Evolutionary conservation across 1,140 invertebrate genomes (phyloP).

Genomic region (Octopus sinensis): DNA sequence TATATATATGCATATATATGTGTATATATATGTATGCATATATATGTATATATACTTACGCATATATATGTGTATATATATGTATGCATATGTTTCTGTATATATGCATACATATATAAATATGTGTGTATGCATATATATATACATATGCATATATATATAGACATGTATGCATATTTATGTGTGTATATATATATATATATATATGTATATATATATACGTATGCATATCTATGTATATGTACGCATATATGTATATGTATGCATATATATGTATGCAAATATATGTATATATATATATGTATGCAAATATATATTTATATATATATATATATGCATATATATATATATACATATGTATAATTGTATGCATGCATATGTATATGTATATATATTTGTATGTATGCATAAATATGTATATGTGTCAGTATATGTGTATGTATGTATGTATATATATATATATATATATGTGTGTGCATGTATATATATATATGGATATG

Average conservation of each 20-base stretch:
- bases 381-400: background rate
- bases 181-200: background rate
- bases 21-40: background rate
- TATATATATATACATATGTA: background rate
- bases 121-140: background rate
- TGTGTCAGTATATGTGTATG: background rate
- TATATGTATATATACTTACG: background rate
- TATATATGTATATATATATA: background rate
- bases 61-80: background rate
- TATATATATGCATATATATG: background rate
- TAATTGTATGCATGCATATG: background rate
- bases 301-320: background rate
- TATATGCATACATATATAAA: background rate
- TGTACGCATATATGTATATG: background rate
- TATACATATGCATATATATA: background rate
- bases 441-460: background rate
- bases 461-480: background rate
- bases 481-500: background rate
- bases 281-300: background rate
- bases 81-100: background rate
- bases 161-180: background rate
- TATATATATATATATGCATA: background rate
- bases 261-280: background rate
- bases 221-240: background rate
- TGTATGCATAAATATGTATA: background rate